phyloP scores from a whole-genome alignment of 2,888 invertebrate genomes.

The Beris morrisii region DNA sequence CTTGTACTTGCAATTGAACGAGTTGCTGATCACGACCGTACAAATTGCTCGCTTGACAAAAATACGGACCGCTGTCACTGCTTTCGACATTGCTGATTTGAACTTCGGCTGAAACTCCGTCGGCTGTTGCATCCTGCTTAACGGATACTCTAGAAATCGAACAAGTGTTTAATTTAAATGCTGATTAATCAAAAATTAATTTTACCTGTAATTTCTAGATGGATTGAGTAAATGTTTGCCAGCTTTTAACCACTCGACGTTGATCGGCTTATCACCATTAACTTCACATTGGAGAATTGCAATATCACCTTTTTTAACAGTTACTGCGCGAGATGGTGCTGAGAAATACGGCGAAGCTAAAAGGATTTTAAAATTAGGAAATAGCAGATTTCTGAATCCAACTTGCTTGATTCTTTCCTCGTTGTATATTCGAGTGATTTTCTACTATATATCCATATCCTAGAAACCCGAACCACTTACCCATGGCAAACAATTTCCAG shows the following conservation, averaged over 20 bases:
- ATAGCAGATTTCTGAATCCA: no score
- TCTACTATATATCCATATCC: no score
- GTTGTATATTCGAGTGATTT: no score
- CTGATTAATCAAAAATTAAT: constrained; percentile 2
- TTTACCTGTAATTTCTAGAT: constrained; percentile 69
- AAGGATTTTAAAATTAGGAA: constrained; percentile 36
- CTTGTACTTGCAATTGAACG: constrained; percentile 73
- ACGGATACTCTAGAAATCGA: constrained; percentile 58
- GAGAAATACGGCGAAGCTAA: constrained; percentile 74
- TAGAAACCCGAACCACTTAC: no score
- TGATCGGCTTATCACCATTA: constrained; percentile 77
- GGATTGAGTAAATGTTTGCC: constrained; percentile 71
- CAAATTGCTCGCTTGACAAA: constrained; percentile 76
- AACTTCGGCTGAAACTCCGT: constrained; percentile 70
- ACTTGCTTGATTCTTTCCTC: no score
- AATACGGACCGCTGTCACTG: constrained; percentile 74
- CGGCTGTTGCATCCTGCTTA: constrained; percentile 69
- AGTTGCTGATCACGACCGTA: constrained; percentile 72
- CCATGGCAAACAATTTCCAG: no score
- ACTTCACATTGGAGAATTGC: constrained; percentile 75
- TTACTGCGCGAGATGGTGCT: constrained; percentile 68
- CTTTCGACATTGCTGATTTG: constrained; percentile 70
- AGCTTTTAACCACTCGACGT: constrained; percentile 72
- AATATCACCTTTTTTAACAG: constrained; percentile 73
- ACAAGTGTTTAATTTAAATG: constrained; percentile 35